phyloP scores from a whole-genome alignment of 2,797 vertebrate species.

The Semotilus atromaculatus region DNA sequence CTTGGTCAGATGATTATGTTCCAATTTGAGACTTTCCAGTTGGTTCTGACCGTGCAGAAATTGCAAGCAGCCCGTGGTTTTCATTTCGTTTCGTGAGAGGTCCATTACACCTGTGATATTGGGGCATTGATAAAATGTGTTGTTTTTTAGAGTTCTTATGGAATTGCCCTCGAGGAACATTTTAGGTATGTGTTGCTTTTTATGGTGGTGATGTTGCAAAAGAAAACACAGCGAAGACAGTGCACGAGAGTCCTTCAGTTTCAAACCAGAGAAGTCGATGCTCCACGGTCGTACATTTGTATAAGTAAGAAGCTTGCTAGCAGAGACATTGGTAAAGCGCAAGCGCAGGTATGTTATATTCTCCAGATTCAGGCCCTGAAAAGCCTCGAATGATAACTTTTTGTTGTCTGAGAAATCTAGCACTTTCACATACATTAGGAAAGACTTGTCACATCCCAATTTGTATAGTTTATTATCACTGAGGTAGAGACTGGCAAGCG shows the following conservation, averaged over 20 bases:
- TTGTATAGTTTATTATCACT: slow-evolving; percentile 69
- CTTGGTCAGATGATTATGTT: slow-evolving; percentile 71
- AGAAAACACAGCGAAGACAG: slow-evolving; percentile 65
- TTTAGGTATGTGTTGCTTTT: slow-evolving; percentile 22
- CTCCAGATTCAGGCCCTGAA: slow-evolving; percentile 70
- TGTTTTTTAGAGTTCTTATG: slow-evolving; percentile 49
- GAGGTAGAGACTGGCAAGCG: slow-evolving; percentile 67
- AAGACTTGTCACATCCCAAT: slow-evolving; percentile 66
- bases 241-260: slow-evolving; percentile 54
- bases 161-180: slow-evolving; percentile 65
- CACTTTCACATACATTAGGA: slow-evolving; percentile 61
- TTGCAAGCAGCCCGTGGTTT: slow-evolving; percentile 54
- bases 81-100: slow-evolving; percentile 71
- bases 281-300: slow-evolving; percentile 64
- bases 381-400: slow-evolving; percentile 60
- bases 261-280: slow-evolving; percentile 75
- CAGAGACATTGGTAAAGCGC: slow-evolving; percentile 68
- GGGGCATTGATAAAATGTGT: slow-evolving; percentile 67
- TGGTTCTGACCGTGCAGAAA: slow-evolving; percentile 68
- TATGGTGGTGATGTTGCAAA: slow-evolving; percentile 51
- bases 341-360: slow-evolving; percentile 65
- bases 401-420: slow-evolving; percentile 77
- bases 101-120: slow-evolving; percentile 65
- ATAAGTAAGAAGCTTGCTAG: slow-evolving; percentile 66
- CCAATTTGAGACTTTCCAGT: slow-evolving; percentile 61